A percentile compares a stretch with the other conserved stretches of the same genome.
phyloP scores from a whole-genome alignment of 2,888 invertebrate species.

The Scrobipalpa atriplicella region DNA sequence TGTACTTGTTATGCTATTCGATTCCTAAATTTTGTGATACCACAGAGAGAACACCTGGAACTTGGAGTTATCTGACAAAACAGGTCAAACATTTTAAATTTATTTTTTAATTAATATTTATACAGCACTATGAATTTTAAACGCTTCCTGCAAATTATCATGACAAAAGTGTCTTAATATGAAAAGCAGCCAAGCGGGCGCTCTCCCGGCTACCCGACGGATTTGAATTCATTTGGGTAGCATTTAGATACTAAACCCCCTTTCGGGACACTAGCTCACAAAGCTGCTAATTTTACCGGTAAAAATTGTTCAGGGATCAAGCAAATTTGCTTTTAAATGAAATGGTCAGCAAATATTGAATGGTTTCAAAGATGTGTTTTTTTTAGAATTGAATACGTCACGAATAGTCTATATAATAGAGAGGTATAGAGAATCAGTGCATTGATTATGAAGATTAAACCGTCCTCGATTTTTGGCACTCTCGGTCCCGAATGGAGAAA shows the following conservation, averaged over 20 bases:
- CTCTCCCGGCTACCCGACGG: not conserved
- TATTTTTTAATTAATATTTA: not conserved
- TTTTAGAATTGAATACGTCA: too few species aligned
- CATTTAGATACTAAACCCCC: slow-evolving; percentile 5
- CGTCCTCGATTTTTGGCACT: too few species aligned
- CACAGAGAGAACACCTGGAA: too few species aligned
- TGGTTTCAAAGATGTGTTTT: too few species aligned
- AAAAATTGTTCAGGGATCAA: not conserved
- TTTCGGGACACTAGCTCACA: not conserved
- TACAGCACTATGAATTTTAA: slow-evolving; percentile 15
- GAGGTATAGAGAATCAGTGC: too few species aligned
- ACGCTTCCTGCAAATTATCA: slow-evolving; percentile 15
- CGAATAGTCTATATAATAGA: too few species aligned
- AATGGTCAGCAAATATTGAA: not conserved
- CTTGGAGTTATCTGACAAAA: not conserved
- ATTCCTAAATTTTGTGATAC: too few species aligned
- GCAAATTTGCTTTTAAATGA: not conserved
- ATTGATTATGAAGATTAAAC: too few species aligned
- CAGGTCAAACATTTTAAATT: not conserved
- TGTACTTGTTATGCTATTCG: too few species aligned
- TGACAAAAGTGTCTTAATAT: slow-evolving; percentile 10
- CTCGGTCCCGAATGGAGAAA: too few species aligned
- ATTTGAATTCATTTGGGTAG: slow-evolving; percentile 14
- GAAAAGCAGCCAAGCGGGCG: slow-evolving; percentile 6
- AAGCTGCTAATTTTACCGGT: not conserved